These are phyloP conservation scores for Trissolcus japonicus DNA, from an alignment of 2,888 invertebrate species.

Conservation along the genomic window DNA sequence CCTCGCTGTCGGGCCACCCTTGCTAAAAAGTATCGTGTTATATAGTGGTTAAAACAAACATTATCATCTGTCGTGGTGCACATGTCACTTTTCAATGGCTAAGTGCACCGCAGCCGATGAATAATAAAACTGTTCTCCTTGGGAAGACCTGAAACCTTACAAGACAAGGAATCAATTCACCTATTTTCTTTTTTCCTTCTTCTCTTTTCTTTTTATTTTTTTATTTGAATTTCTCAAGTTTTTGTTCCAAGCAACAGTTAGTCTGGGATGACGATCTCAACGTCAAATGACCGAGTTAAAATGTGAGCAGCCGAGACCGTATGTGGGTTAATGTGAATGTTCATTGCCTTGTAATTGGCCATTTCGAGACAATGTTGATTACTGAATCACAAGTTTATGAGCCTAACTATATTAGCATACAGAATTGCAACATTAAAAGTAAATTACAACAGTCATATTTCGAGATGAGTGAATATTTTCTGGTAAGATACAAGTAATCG, in stretches of 20 bases:
- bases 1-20: constrained; percentile 9
- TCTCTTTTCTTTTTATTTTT: no score
- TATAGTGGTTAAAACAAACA: constrained; percentile 26
- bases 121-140: constrained; percentile 6
- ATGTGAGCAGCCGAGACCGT: constrained; percentile 22
- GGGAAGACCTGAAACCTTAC: neutral
- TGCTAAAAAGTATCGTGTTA: constrained; percentile 28
- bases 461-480: no score
- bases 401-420: constrained; percentile 5
- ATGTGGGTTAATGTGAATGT: constrained; percentile 54
- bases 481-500: no score
- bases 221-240: no score
- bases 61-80: constrained; percentile 15
- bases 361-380: constrained; percentile 39
- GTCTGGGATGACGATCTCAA: constrained; percentile 13
- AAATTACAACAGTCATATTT: no score
- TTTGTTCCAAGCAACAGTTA: constrained; percentile 10
- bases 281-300: constrained; percentile 35
- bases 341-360: constrained; percentile 47
- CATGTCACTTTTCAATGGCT: constrained; percentile 10
- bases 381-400: constrained; percentile 36
- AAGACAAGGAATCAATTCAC: no score
- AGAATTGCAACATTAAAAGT: constrained; percentile 35
- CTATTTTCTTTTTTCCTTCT: no score
- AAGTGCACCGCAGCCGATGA: neutral